Conservation (phyloP, 1,140 invertebrate species). For the Drosophila orena region DNA sequence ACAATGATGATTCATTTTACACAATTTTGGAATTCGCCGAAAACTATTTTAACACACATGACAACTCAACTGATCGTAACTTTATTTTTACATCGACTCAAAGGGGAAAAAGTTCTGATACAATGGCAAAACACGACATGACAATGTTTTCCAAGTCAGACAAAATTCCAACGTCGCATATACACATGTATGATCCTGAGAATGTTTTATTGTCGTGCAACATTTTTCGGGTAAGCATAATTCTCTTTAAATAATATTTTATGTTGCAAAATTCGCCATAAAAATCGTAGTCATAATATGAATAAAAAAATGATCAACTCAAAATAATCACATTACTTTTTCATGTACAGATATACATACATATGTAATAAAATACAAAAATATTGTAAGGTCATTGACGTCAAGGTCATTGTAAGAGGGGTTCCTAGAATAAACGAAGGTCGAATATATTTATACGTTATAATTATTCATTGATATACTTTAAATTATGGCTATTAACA, state of each 20-base stretch:
- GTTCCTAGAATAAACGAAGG: no score
- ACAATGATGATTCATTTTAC: constrained; percentile 86
- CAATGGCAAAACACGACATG: constrained; percentile 96
- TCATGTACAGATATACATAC: no score
- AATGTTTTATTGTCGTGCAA: constrained; percentile 95
- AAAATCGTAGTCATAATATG: no score
- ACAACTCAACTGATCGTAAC: constrained; percentile 92
- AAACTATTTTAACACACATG: constrained; percentile 96
- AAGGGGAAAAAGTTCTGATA: constrained; percentile 89
- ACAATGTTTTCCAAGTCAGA: constrained; percentile 94
- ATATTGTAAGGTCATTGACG: no score
- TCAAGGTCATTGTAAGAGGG: no score
- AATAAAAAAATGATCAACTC: no score
- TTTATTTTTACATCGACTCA: constrained; percentile 95
- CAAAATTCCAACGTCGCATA: constrained; percentile 96
- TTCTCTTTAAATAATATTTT: neutral
- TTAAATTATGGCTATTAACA: no score
- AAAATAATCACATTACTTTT: no score
- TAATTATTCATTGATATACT: no score
- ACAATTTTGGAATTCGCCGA: constrained; percentile 97
- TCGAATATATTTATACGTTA: no score
- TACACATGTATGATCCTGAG: constrained; percentile 97
- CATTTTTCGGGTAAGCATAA: constrained; percentile 91
- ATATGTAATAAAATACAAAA: no score
- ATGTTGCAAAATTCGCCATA: no score